Evolutionary conservation across 2,888 invertebrate species (phyloP).

Genomic region (Orthonychiurus folsomi): DNA sequence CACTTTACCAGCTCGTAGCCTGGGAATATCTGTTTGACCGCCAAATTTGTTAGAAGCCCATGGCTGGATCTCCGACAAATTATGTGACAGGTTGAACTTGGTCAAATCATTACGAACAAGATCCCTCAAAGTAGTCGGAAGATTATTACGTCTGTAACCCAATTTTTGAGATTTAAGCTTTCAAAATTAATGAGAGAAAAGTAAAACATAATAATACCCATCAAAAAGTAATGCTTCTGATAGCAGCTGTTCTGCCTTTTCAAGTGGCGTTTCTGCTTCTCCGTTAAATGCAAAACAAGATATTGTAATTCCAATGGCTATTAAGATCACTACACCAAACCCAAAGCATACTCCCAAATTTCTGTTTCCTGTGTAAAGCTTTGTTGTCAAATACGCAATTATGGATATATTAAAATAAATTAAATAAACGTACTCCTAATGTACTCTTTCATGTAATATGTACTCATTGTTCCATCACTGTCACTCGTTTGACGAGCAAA

Average conservation of each 20-base stretch:
- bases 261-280: slow-evolving; percentile 24
- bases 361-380: slow-evolving; percentile 19
- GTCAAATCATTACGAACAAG: slow-evolving; percentile 42
- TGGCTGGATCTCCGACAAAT: slow-evolving; percentile 40
- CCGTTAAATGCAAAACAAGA: slow-evolving; percentile 19
- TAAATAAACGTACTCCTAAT: not conserved
- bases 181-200: slow-evolving; percentile 1
- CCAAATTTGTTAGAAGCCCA: slow-evolving; percentile 31
- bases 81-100: slow-evolving; percentile 40
- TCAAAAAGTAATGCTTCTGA: slow-evolving; percentile 37
- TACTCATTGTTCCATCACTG: not conserved
- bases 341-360: slow-evolving; percentile 8
- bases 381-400: not conserved
- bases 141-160: slow-evolving; percentile 43
- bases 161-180: too few relatives aligned
- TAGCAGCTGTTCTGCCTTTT: slow-evolving; percentile 34
- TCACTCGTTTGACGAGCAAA: too few relatives aligned
- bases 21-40: slow-evolving; percentile 46
- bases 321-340: slow-evolving; percentile 13
- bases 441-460: slow-evolving; percentile 11
- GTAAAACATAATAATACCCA: slow-evolving; percentile 30
- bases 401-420: not conserved
- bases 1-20: slow-evolving; percentile 45
- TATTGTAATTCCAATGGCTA: slow-evolving; percentile 16
- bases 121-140: slow-evolving; percentile 42